A percentile compares a stretch with the other conserved stretches of the same genome.
Conservation (phyloP, 2,888 invertebrate genomes). For the Tyria jacobaeae region DNA sequence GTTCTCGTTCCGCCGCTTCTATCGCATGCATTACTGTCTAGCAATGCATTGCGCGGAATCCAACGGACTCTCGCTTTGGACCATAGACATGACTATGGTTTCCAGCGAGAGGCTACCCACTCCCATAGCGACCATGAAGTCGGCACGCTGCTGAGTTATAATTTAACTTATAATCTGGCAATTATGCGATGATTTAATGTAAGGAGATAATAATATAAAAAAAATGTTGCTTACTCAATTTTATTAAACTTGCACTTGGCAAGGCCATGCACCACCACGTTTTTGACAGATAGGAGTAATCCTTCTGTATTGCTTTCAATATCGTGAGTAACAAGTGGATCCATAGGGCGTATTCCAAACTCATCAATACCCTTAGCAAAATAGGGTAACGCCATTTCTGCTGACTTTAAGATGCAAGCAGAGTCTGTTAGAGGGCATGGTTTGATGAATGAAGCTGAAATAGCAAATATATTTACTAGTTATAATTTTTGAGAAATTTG, state of each 20-base stretch:
- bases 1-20: too few relatives aligned
- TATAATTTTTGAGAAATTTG: too few relatives aligned
- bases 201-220: too few relatives aligned
- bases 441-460: conserved; percentile 53
- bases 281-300: conserved; percentile 47
- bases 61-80: too few relatives aligned
- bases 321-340: conserved; percentile 50
- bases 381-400: conserved; percentile 37
- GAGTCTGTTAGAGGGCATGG: conserved; percentile 52
- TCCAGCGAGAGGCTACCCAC: too few relatives aligned
- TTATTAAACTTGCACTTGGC: conserved; percentile 46
- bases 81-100: too few relatives aligned
- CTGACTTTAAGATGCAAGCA: conserved; percentile 44
- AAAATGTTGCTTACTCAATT: conserved; percentile 52
- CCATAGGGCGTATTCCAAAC: conserved; percentile 39
- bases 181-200: too few relatives aligned
- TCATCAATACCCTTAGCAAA: conserved; percentile 47
- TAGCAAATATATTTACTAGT: not conserved
- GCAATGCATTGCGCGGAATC: too few relatives aligned
- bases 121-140: too few relatives aligned
- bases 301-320: conserved; percentile 42
- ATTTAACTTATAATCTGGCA: too few relatives aligned
- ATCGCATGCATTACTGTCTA: too few relatives aligned
- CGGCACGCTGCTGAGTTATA: too few relatives aligned
- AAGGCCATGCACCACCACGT: conserved; percentile 42